Evolutionary conservation across 2,888 invertebrate genomes (phyloP).

Genomic region (Pomacea canaliculata): DNA sequence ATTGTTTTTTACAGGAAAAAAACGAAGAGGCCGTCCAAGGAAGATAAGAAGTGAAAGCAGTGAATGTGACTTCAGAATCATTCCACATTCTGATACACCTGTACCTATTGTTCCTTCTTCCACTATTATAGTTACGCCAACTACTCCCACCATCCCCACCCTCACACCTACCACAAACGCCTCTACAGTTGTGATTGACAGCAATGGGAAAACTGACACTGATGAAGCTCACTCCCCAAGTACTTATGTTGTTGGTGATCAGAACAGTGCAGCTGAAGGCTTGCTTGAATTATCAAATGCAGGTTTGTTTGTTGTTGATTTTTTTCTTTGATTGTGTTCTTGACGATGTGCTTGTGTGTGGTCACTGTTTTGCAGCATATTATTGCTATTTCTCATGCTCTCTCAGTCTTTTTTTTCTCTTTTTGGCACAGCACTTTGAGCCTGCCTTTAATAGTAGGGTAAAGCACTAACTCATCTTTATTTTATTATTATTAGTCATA

Average conservation of each 20-base stretch:
- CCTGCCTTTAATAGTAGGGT: no score
- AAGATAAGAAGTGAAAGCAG: constrained; percentile 35
- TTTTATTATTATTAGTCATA: no score
- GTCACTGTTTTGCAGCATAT: no score
- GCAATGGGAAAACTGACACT: background rate
- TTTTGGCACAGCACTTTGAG: no score
- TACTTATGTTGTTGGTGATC: constrained; percentile 34
- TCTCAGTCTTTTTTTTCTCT: no score
- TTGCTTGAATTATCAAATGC: constrained; percentile 67
- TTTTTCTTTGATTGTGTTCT: background rate
- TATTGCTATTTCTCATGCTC: no score
- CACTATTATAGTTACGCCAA: no score
- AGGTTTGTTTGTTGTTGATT: constrained; percentile 42
- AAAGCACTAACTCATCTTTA: no score
- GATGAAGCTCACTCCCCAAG: constrained; percentile 15
- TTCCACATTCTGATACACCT: background rate
- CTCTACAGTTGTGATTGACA: background rate
- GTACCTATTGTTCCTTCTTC: no score
- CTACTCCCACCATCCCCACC: background rate
- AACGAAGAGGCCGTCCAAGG: constrained; percentile 56
- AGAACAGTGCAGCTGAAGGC: constrained; percentile 64
- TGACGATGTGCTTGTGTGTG: no score
- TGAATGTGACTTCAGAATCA: constrained; percentile 7
- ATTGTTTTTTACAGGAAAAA: constrained; percentile 40
- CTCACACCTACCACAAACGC: background rate